Evolutionary conservation across 2,888 invertebrate species (phyloP), one percentile per base, ranked within the genome.

Genomic region (Herminia tarsipennalis): DNA sequence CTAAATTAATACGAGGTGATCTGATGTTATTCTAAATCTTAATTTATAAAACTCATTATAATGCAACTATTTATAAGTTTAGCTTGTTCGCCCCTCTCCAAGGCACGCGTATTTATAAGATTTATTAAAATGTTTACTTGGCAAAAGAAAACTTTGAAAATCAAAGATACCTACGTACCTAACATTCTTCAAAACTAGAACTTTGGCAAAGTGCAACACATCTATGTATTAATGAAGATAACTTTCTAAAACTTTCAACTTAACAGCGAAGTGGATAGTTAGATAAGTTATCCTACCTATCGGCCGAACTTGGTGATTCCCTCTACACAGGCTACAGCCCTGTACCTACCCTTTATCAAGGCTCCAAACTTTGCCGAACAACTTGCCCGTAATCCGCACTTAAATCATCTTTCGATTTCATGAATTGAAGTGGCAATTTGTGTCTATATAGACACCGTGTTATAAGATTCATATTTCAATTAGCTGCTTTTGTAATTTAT

Each of bases 301-400:
- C 30, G 13, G 17, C 17, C 27, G 30, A 58, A 51, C 40, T 58
- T 43, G 17, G 20, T 40, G 41, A 44, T 27, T 60, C 39, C 8
- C 33, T 10, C 37, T 22, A 16, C n/a, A n/a, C n/a, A n/a, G n/a
- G n/a, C n/a, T n/a, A n/a, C 41, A 21, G 27, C 20, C 13, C 48
- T 29, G 30, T 25, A 39, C 47, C 43, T 61, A 39, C 47, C 43
- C 64, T 73, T 70, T 64, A 60, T 54, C 55, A 42, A 47, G 51
- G 9, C 50, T 50, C 38, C 46, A 47, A 75, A 75, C 59, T 75
- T 73, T 39, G 57, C 38, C 42, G 38, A 56, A 51, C 50, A 58
- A 65, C 55, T 61, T 42, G 34, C 40, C 32, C 38, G 41, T 65
- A 73, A 36, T 49, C 40, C 29, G 17, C 10, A 24, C 28, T 12